phyloP scores from a whole-genome alignment of 2,797 vertebrate genomes.

The Microhierax caerulescens region DNA sequence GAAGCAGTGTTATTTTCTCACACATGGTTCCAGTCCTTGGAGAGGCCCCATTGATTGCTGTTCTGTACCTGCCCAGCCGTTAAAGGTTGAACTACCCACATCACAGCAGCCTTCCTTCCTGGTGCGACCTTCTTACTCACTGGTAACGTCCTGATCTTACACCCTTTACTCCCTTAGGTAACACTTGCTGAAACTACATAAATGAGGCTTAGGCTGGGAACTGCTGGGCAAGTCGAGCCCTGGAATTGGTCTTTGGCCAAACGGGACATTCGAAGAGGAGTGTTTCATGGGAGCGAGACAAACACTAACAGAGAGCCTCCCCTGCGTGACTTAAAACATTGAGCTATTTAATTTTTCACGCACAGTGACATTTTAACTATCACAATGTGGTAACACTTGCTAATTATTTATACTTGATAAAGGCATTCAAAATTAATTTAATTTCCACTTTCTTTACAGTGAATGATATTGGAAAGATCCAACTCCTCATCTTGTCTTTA shows the following conservation, averaged over 20 bases:
- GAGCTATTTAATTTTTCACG: not conserved
- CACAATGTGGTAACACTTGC: rapidly evolving
- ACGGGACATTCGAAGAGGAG: not conserved
- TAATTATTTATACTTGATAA: not conserved
- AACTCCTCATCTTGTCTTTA: not conserved
- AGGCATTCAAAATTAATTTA: not conserved
- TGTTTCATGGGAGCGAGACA: not conserved
- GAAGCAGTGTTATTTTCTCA: slow-evolving; percentile 3
- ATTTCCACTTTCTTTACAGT: not conserved
- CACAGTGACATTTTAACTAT: not conserved
- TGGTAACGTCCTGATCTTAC: not conserved
- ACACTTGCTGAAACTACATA: rapidly evolving
- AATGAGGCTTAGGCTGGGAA: not conserved
- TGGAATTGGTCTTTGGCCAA: not conserved
- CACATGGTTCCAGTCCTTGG: not conserved
- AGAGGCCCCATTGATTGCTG: not conserved
- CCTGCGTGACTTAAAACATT: not conserved
- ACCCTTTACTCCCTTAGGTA: not conserved
- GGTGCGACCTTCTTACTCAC: not conserved
- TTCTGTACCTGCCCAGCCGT: not conserved
- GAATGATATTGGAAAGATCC: not conserved
- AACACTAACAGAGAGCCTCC: not conserved
- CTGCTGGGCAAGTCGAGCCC: not conserved
- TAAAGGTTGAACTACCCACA: not conserved
- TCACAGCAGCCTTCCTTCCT: slow-evolving; percentile 11